These are phyloP conservation scores for Turnix velox DNA, from an alignment of 2,113 vertebrate genomes.

Conservation along the genomic window DNA sequence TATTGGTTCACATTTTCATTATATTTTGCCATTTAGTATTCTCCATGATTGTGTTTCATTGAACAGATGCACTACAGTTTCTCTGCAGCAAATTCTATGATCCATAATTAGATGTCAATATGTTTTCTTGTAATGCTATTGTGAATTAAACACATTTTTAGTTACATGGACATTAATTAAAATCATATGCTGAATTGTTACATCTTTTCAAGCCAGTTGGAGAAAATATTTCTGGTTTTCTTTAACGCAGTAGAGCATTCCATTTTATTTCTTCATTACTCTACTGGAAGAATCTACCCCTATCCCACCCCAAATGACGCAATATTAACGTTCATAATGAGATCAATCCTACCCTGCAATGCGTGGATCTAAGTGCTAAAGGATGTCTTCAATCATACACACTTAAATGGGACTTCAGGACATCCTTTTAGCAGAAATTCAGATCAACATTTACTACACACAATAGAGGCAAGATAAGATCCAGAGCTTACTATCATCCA, in stretches of 20 bases:
- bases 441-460: background rate
- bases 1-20: conserved; percentile 75
- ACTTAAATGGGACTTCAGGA: background rate
- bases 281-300: background rate
- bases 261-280: conserved; percentile 58
- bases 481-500: background rate
- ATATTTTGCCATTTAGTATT: conserved; percentile 74
- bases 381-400: background rate
- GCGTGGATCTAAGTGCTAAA: background rate
- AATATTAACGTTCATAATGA: background rate
- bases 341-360: background rate
- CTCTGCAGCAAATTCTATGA: conserved; percentile 75
- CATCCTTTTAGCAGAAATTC: background rate
- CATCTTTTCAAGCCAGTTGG: conserved; percentile 73
- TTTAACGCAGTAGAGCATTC: conserved; percentile 61
- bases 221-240: conserved; percentile 76
- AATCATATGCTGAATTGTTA: conserved; percentile 77
- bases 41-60: conserved; percentile 74
- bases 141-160: conserved; percentile 81
- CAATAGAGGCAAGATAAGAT: background rate
- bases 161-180: conserved; percentile 83
- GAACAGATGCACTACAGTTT: conserved; percentile 81
- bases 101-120: conserved; percentile 83
- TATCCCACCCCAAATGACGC: background rate
- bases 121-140: conserved; percentile 76